Evolutionary conservation across 2,113 vertebrate species (phyloP).

Genomic region (Callocephalon fimbriatum): DNA sequence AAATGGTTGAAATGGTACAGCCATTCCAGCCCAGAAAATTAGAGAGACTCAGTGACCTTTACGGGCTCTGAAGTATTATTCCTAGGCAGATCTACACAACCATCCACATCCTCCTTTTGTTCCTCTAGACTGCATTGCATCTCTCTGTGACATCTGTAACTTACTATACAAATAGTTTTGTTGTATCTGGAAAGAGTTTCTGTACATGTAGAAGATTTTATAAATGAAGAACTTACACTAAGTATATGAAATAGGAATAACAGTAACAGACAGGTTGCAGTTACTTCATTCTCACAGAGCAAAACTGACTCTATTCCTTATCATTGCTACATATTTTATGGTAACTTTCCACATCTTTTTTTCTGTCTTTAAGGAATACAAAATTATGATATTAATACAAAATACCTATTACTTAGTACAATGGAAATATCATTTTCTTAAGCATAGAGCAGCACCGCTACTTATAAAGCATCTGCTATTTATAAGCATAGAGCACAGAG

Average conservation of each 20-base stretch:
- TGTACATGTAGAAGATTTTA: not conserved
- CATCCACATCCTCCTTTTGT: not conserved
- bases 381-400: not conserved
- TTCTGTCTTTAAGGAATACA: not conserved
- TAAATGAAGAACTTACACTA: not conserved
- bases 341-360: not conserved
- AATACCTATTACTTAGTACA: fast-evolving
- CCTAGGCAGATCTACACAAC: not conserved
- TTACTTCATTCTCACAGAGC: not conserved
- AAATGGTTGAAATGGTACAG: not conserved
- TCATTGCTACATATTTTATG: not conserved
- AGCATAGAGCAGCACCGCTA: not conserved
- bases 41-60: not conserved
- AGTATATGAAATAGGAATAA: not conserved
- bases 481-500: not conserved
- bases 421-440: not conserved
- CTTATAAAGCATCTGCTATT: not conserved
- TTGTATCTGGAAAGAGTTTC: not conserved
- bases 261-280: not conserved
- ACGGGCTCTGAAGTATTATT: not conserved
- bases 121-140: not conserved
- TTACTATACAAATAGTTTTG: not conserved
- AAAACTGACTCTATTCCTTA: not conserved
- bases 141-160: not conserved
- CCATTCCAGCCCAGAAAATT: not conserved